Percentiles rank a stretch among this genome's conserved stretches.
These are phyloP conservation scores for Rhabdophis nuchalis DNA, from an alignment of 2,797 vertebrate genomes.

Conservation along the genomic window DNA sequence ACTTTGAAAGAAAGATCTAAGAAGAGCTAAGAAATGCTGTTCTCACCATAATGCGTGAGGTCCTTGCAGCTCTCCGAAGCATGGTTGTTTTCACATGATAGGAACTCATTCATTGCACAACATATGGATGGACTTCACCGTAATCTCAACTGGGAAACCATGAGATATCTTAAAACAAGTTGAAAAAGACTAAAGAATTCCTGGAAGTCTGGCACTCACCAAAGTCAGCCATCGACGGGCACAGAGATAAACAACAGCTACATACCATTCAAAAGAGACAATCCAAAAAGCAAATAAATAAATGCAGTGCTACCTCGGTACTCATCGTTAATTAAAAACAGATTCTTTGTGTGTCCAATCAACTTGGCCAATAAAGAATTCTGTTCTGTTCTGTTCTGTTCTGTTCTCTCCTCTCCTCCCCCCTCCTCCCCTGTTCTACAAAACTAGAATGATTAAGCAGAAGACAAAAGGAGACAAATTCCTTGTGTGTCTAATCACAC, in stretches of 20 bases:
- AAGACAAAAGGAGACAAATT: too few relatives aligned
- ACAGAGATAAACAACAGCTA: not conserved
- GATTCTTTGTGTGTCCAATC: too few relatives aligned
- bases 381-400: too few relatives aligned
- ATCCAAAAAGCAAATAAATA: not conserved
- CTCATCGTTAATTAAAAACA: not conserved
- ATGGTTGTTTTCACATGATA: not conserved
- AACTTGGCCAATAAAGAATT: too few relatives aligned
- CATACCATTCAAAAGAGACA: not conserved
- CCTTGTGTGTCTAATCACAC: too few relatives aligned
- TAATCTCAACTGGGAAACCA: not conserved
- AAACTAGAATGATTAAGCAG: not conserved
- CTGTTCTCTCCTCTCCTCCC: too few relatives aligned
- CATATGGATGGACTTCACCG: not conserved
- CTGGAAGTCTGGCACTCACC: not conserved
- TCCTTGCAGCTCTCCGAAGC: not conserved
- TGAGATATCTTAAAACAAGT: not conserved
- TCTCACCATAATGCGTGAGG: not conserved
- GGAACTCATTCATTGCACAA: not conserved
- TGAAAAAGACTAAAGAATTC: not conserved
- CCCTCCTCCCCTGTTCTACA: not conserved
- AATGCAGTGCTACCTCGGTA: not conserved
- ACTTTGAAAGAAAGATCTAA: not conserved
- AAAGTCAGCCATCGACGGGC: not conserved
- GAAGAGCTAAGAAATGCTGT: not conserved